Conservation (phyloP, 2,888 invertebrate genomes). For the Flexamia atlantica region DNA sequence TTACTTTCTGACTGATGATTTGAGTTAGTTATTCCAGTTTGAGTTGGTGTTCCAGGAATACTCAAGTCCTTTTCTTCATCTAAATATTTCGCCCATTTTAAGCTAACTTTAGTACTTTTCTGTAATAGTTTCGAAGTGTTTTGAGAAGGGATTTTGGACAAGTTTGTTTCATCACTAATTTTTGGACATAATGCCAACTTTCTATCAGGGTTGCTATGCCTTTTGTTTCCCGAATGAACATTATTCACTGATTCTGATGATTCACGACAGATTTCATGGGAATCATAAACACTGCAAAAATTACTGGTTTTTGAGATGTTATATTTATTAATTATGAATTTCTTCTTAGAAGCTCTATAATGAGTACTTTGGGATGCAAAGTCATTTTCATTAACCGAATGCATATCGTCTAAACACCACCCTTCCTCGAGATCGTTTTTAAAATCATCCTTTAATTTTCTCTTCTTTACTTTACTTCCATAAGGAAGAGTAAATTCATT, state of each 20-base stretch:
- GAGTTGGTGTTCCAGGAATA: not conserved
- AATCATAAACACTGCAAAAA: not conserved
- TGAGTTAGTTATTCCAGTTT: not conserved
- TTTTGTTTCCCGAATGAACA: not conserved
- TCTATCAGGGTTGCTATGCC: not conserved
- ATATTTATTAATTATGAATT: not conserved
- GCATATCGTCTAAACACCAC: not conserved
- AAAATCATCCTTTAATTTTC: not conserved
- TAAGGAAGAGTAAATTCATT: not conserved
- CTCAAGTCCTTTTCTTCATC: constrained; percentile 2
- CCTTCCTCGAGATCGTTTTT: not conserved
- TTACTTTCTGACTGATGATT: not conserved
- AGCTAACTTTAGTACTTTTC: not conserved
- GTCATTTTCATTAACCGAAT: not conserved
- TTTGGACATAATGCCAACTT: not conserved
- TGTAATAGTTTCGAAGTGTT: not conserved
- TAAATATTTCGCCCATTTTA: constrained; percentile 9
- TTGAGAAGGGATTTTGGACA: not conserved
- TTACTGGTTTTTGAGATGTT: not conserved
- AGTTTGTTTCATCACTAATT: not conserved
- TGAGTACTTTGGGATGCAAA: not conserved
- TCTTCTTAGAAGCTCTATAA: not conserved
- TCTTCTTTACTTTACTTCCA: not conserved
- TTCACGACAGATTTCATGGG: not conserved
- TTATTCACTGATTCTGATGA: not conserved